Evolutionary conservation across 2,113 vertebrate genomes (phyloP).

Genomic region (Corapipo altera): DNA sequence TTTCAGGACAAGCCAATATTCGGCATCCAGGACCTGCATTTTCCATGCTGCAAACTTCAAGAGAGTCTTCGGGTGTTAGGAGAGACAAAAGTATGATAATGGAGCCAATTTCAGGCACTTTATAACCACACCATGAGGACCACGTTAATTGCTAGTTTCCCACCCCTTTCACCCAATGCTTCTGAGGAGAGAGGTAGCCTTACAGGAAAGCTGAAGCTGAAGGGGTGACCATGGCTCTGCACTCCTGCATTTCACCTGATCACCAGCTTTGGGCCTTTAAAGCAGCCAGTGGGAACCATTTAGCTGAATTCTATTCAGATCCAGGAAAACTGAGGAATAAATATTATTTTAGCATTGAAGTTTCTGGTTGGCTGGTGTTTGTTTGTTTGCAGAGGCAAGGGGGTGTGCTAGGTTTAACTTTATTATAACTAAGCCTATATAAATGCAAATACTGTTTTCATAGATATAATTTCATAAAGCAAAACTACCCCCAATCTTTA

Average conservation of each 20-base stretch:
- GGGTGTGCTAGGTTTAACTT: conserved; percentile 58
- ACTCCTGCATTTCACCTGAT: not conserved
- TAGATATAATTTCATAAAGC: conserved; percentile 78
- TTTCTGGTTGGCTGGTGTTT: conserved; percentile 13
- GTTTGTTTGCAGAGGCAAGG: conserved; percentile 41
- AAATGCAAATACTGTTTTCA: conserved; percentile 75
- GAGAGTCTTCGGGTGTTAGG: not conserved
- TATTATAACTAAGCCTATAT: conserved; percentile 72
- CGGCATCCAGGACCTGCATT: not conserved
- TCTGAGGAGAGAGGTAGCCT: not conserved
- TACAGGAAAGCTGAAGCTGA: not conserved
- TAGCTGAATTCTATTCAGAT: not conserved
- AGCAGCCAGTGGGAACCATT: not conserved
- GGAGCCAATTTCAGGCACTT: accelerated
- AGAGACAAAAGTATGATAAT: not conserved
- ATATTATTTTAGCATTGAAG: not conserved
- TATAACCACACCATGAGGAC: accelerated
- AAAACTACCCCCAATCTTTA: conserved; percentile 77
- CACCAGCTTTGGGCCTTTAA: not conserved
- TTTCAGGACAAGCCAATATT: not conserved
- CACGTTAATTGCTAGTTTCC: not conserved
- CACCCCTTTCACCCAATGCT: not conserved
- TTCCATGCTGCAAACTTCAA: not conserved
- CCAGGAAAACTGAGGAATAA: not conserved
- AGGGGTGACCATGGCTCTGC: not conserved